These are phyloP conservation scores for Mobula birostris DNA, from an alignment of 2,113 vertebrate species.

Conservation along the genomic window DNA sequence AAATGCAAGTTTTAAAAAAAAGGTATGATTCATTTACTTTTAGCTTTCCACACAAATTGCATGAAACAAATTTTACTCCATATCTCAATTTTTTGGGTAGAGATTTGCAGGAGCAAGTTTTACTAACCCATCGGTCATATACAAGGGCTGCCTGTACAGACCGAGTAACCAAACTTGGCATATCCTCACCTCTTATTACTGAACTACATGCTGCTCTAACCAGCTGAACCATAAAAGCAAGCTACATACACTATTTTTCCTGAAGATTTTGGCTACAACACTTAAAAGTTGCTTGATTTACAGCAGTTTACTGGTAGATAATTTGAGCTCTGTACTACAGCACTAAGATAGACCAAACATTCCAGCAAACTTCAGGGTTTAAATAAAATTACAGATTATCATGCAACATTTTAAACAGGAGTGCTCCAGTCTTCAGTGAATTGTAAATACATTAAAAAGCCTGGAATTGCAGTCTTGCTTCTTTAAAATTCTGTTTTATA, in stretches of 20 bases:
- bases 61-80: too few species aligned
- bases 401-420: neutral
- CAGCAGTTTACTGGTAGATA: neutral
- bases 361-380: neutral
- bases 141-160: neutral
- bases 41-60: too few species aligned
- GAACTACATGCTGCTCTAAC: neutral
- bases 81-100: too few species aligned
- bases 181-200: neutral
- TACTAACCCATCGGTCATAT: too few species aligned
- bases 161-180: neutral
- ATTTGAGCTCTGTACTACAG: neutral
- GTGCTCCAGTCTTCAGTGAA: neutral
- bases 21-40: too few species aligned
- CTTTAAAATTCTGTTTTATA: neutral
- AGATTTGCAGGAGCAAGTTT: too few species aligned
- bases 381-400: neutral
- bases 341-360: neutral
- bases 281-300: neutral
- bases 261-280: neutral
- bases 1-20: too few species aligned
- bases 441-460: neutral
- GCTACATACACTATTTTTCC: neutral
- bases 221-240: conserved; percentile 4
- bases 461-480: neutral